Base-by-base conservation (phyloP, 2,888 invertebrate genomes). In the Drosophila meridionalis region DNA sequence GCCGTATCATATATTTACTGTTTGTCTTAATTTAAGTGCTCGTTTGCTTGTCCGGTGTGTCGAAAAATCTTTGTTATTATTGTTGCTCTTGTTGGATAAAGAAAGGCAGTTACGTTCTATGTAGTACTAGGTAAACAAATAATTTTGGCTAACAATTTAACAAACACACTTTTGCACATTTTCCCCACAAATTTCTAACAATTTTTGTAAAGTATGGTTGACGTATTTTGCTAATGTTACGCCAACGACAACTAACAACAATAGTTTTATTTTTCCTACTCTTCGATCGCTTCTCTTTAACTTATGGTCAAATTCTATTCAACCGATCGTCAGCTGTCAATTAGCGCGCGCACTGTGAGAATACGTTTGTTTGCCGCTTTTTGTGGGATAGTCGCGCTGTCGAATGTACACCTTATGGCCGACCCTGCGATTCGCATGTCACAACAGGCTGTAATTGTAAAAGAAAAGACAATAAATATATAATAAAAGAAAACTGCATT, bases 101-200 rank as follows among this genome's bases (percentile, higher is more conserved):
- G 66, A 69, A 75, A 73, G 79, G 73, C 70, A 83, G 79, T 78
- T 75, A 83, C 63, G 82, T 69, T 81, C 81, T 87, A 81, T 75
- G 71, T 78, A 81, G 69, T 79, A 80, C 67, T 87, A 79, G 56
- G 80, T 79, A 87, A 89, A 84, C 82, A 87, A 87, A 79, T 89
- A 87, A 85, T 89, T 84, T 84, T 84, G 89, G 89, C 88, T 89
- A 85, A 84, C 84, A 84, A 82, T 89, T 89, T 82, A 82, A 84
- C 85, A 85, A 87, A 82, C 83, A 89, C 89, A 87, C 88, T 76
- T 75, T 89, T 87, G 82, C 85, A 87, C 89, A 89, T 89, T 82
- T 89, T 63, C 79, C 85, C 81, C 69, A 75, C 70, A 76, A 64
- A 77, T 65, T 81, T 77, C 30, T 48, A 63, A 64, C 64, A 70